Evolutionary conservation across 2,797 vertebrate species (phyloP).

Genomic region (Coregonus suidteri): DNA sequence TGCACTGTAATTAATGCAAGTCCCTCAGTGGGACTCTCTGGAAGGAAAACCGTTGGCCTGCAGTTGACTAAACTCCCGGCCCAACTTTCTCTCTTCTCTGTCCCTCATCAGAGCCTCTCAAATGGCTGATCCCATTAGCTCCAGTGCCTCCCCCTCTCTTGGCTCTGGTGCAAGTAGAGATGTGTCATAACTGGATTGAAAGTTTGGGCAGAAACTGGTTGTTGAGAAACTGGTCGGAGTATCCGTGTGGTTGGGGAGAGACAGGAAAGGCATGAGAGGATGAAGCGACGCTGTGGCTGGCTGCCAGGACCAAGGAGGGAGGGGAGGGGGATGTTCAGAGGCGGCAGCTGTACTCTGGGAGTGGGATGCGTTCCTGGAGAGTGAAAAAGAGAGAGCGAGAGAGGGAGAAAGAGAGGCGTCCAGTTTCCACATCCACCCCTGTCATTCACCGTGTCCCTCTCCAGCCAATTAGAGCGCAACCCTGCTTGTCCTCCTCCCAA

Average conservation of each 20-base stretch:
- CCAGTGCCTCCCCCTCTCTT: background rate
- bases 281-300: conserved; percentile 29
- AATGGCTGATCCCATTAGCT: background rate
- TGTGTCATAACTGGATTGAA: background rate
- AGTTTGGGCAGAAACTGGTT: background rate
- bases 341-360: conserved; percentile 40
- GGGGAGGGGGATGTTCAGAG: conserved; percentile 5
- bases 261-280: conserved; percentile 35
- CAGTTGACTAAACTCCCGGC: background rate
- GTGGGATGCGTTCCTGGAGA: conserved; percentile 25
- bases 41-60: background rate
- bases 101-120: background rate
- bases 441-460: conserved; percentile 11
- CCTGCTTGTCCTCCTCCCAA: conserved; percentile 21
- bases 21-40: conserved; percentile 10
- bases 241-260: conserved; percentile 12
- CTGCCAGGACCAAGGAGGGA: conserved; percentile 21
- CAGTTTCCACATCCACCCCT: conserved; percentile 24
- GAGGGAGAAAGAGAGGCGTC: conserved; percentile 18
- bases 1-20: conserved; percentile 13
- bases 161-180: background rate
- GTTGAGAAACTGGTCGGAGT: conserved; percentile 9
- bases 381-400: conserved; percentile 21
- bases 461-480: conserved; percentile 17
- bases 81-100: background rate